phyloP scores from a whole-genome alignment of 1,140 invertebrate species.

The Plectus sambesii region DNA sequence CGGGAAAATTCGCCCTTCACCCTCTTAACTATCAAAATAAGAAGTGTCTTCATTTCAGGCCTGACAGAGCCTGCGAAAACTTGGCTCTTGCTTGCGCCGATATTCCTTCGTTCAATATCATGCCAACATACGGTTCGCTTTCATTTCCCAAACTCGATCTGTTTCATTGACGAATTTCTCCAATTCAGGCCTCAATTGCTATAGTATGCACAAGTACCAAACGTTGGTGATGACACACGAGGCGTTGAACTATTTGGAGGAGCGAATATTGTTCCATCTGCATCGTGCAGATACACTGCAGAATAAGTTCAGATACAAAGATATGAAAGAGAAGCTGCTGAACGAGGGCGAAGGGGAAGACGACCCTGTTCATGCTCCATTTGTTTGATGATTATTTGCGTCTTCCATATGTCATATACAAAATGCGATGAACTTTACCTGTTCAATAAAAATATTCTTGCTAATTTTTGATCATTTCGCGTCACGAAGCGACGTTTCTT shows the following conservation, averaged over 20 bases:
- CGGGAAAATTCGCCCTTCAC: no score
- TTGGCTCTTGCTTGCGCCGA: constrained; percentile 65
- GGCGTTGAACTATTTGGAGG: constrained; percentile 72
- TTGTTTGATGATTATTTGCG: constrained; percentile 31
- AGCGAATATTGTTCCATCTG: constrained; percentile 66
- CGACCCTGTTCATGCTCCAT: constrained; percentile 30
- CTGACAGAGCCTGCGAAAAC: constrained; percentile 72
- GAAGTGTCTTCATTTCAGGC: constrained; percentile 54
- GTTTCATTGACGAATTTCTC: not conserved
- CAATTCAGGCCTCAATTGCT: constrained; percentile 57
- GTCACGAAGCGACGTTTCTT: no score
- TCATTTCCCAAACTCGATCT: no score
- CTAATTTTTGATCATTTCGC: no score
- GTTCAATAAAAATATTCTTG: no score
- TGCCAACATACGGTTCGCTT: constrained; percentile 73
- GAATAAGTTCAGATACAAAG: constrained; percentile 37
- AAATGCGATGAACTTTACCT: no score
- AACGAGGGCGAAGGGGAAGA: constrained; percentile 38
- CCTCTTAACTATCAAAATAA: no score
- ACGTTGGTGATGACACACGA: constrained; percentile 75
- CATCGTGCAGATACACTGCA: constrained; percentile 55
- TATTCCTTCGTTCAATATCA: constrained; percentile 74
- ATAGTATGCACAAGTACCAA: constrained; percentile 82
- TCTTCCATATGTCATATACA: no score
- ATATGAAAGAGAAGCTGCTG: constrained; percentile 35